These are phyloP conservation scores for Helicoverpa armigera DNA, from an alignment of 1,140 invertebrate genomes.

Conservation along the genomic window DNA sequence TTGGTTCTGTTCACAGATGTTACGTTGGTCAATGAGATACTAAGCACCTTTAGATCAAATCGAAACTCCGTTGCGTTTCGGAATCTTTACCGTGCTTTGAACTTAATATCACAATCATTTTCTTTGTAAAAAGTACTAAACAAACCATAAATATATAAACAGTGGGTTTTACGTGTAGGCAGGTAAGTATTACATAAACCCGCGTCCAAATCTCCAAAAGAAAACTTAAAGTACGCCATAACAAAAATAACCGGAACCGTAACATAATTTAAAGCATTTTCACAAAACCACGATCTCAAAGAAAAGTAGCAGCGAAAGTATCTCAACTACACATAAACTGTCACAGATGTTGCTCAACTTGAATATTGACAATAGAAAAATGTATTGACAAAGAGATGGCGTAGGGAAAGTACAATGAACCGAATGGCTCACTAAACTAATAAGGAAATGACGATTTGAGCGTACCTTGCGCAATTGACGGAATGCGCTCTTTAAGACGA, in stretches of 20 bases:
- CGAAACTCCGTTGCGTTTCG: too few relatives aligned
- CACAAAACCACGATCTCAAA: neutral
- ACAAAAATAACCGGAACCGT: neutral
- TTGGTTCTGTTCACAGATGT: neutral
- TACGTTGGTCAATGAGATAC: neutral
- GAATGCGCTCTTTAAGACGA: conserved; percentile 5
- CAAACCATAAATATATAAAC: too few relatives aligned
- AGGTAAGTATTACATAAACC: too few relatives aligned
- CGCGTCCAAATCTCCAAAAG: neutral
- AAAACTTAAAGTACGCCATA: neutral
- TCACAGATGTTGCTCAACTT: conserved; percentile 9
- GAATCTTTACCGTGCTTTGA: too few relatives aligned
- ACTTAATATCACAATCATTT: too few relatives aligned
- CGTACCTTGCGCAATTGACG: conserved; percentile 47
- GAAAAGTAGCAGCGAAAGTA: conserved; percentile 27
- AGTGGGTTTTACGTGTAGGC: too few relatives aligned
- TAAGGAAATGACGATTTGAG: conserved; percentile 52
- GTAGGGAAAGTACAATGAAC: conserved; percentile 45
- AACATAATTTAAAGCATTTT: neutral
- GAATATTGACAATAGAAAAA: conserved; percentile 38
- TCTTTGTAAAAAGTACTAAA: too few relatives aligned
- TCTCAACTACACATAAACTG: neutral
- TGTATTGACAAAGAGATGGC: conserved; percentile 30
- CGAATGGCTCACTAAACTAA: conserved; percentile 49
- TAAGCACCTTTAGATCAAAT: too few relatives aligned